Evolutionary conservation across 2,113 vertebrate species (phyloP), one percentile per base, ranked within the genome.

Genomic region (Phrynosoma platyrhinos): DNA sequence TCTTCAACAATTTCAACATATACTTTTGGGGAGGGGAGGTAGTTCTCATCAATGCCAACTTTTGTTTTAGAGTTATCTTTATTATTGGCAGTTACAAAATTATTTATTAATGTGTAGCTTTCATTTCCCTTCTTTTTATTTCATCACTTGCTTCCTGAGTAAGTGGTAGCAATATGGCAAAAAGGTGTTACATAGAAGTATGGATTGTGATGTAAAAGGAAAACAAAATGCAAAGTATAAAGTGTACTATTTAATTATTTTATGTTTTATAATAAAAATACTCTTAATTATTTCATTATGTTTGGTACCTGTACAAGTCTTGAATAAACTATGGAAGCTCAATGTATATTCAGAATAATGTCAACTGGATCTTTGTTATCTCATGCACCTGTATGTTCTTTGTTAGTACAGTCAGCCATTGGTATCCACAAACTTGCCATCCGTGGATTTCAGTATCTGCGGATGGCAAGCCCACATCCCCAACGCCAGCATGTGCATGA

Each of bases 221-320:
- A 74, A 52, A 36, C 36, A 77, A 76, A 76, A 13, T 13, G 94
- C n/a, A 95, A 96, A 95, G 93, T 97, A 94, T 97, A 97, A 88
- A 96, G 94, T 97, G 95, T 97, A 97, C 95, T 97, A 98, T 98
- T 97, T 97, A 97, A 98, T 97, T 97, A 96, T 97, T 97, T 97
- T 97, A 95, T 97, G 95, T 96, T 96, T 97, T 97, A 96, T 96
- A 97, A 97, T 97, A 81, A 87, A 97, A 97, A 94, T 95, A 95
- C 94, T 96, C 95, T 62, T 62, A 62, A 62, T 18, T 96, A 93
- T 95, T 96, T 95, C 95, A 93, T 95, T 95, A 92, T 94, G 96
- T 96, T 94, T 94, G 93, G 92, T 93, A 95, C 88, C 83, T 93
- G 90, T 94, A 94, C 91, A 91, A 93, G 94, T 95, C 87, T 94